phyloP scores from a whole-genome alignment of 2,797 vertebrate genomes.

The Crenuchus spilurus region DNA sequence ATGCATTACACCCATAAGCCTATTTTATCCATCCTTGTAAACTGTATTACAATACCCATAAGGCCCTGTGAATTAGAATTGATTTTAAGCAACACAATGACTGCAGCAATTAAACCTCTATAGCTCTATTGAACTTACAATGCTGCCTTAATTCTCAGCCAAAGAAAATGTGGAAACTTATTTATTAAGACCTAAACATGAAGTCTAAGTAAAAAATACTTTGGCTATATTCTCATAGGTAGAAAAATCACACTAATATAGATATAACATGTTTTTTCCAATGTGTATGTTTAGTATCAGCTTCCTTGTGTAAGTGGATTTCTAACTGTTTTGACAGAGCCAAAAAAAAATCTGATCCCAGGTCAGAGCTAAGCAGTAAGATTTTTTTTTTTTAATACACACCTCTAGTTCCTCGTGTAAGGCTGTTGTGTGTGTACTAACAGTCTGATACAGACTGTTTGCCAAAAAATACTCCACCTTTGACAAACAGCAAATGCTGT shows the following conservation, averaged over 20 bases:
- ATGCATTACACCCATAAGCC: too few relatives aligned
- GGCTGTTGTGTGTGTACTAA: constrained; percentile 3
- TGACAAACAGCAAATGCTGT: constrained; percentile 63
- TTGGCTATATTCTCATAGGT: too few relatives aligned
- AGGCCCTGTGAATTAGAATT: neutral
- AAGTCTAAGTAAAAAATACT: too few relatives aligned
- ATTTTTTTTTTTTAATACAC: neutral
- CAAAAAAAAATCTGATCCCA: neutral
- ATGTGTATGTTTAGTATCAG: neutral
- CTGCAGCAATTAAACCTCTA: neutral
- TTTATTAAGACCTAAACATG: neutral
- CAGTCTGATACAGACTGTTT: constrained; percentile 9
- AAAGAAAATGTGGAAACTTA: neutral
- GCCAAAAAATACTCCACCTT: constrained; percentile 44
- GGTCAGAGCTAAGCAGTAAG: neutral
- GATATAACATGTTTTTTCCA: neutral
- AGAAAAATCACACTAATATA: too few relatives aligned
- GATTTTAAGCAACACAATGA: neutral
- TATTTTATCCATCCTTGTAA: neutral
- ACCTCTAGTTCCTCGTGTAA: neutral
- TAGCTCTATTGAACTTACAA: neutral
- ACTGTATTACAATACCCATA: neutral
- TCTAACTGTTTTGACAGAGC: neutral
- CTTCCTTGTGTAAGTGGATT: neutral
- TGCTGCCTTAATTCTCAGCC: neutral